A percentile compares a stretch with the other conserved stretches of the same genome.
phyloP scores from a whole-genome alignment of 2,888 invertebrate species.

The Amiota mariae region DNA sequence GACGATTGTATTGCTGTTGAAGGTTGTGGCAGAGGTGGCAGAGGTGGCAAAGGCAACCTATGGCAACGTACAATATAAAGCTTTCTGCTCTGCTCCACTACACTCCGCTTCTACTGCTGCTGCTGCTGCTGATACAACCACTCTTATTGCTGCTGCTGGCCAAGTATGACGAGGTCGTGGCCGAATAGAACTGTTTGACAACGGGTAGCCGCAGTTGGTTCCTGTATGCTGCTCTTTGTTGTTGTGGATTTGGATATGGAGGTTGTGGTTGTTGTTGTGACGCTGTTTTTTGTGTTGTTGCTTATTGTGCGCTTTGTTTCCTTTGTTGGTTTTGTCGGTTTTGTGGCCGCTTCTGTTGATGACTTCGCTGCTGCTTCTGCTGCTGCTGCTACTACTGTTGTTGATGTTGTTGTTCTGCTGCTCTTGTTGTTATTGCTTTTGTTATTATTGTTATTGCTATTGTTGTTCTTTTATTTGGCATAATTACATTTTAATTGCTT shows the following conservation, averaged over 20 bases:
- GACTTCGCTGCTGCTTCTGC: not conserved
- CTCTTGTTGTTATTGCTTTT: not conserved
- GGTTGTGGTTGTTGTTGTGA: slow-evolving; percentile 4
- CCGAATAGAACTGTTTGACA: not conserved
- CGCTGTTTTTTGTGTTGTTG: not conserved
- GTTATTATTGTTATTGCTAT: slow-evolving; percentile 1
- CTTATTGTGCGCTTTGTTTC: slow-evolving; percentile 16
- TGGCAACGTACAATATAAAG: too few relatives aligned
- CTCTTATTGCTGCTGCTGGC: slow-evolving; percentile 7
- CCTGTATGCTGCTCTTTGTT: not conserved
- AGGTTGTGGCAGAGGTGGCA: not conserved
- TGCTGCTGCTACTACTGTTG: not conserved
- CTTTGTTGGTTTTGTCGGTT: slow-evolving; percentile 19
- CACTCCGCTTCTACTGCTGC: not conserved
- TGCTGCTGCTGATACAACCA: not conserved
- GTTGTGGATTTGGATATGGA: slow-evolving; percentile 4
- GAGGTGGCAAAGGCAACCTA: too few relatives aligned
- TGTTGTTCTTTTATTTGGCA: slow-evolving; percentile 23
- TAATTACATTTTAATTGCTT: slow-evolving; percentile 28
- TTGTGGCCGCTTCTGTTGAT: slow-evolving; percentile 6
- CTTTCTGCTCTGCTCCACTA: too few relatives aligned
- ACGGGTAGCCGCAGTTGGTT: not conserved
- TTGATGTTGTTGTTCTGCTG: not conserved
- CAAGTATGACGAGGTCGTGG: not conserved
- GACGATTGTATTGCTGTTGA: not conserved